Evolutionary conservation across 2,113 vertebrate genomes (phyloP), one percentile per base, ranked within the genome.

Genomic region (Chloroceryle aenea): DNA sequence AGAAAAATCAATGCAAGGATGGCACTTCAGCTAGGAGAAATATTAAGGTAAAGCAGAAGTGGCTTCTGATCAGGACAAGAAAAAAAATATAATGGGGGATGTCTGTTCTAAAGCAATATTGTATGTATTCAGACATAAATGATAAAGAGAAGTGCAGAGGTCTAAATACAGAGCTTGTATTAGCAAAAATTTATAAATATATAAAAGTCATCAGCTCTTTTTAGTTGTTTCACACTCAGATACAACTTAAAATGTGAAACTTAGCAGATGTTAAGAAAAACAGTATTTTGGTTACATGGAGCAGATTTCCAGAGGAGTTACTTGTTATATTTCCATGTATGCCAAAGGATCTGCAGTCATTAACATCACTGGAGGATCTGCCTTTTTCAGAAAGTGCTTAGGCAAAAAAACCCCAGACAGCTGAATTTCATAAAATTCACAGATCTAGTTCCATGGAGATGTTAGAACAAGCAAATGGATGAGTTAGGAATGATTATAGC

Each of bases 351-450:
- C 61, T 86, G 68, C 10, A 73, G 71, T 69, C 58, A 67, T 74
- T 84, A 85, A 1, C 10, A 0, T 83, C 42, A 59, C 27, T 63
- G 47, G 62, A 78, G 52, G 67, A 93, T 72, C 23, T 90, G 85
- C 40, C 30, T 90, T 88, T 86, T 85, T 68, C 68, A 93, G 83
- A 86, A 82, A 91, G 17, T 42, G 38, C 74, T 91, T 64, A 90
- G 73, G 38, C 2, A 6, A 79, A 83, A 93, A 91, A 90, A 5
- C 4, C n/a, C n/a, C 55, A 96, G 80, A 47, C 80, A 89, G 79
- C n/a, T 94, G 66, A 96, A 90, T 90, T 96, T 90, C 56, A 62
- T 93, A 83, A 91, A 93, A 94, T 86, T 96, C 75, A 78, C 75
- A 85, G 76, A 82, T 92, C 68, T 91, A 76, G 64, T 87, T 92